Evolutionary conservation across 2,113 vertebrate genomes (phyloP).

Genomic region (Emydocephalus ijimae): DNA sequence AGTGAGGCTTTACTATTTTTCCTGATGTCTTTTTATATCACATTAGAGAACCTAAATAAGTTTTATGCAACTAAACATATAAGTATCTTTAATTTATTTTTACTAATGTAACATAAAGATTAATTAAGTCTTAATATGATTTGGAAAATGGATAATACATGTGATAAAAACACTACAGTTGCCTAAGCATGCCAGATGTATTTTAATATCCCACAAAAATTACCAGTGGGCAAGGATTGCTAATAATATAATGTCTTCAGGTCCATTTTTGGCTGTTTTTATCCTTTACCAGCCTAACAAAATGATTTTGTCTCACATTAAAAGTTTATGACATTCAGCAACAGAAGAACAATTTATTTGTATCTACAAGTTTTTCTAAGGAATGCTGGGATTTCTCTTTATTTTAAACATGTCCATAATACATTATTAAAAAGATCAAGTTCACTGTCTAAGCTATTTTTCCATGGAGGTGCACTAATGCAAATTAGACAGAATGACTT

Average conservation of each 20-base stretch:
- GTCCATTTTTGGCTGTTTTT: constrained; percentile 12
- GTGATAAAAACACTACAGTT: not conserved
- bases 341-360: constrained; percentile 2
- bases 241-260: not conserved
- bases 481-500: constrained; percentile 77
- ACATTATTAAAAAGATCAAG: constrained; percentile 47
- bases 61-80: not conserved
- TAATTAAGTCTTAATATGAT: constrained; percentile 29
- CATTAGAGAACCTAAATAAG: not conserved
- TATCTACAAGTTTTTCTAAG: constrained; percentile 41
- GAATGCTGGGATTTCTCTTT: constrained; percentile 44
- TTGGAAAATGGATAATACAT: not conserved
- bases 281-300: not conserved
- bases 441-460: constrained; percentile 62
- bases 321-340: not conserved
- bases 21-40: not conserved
- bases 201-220: constrained; percentile 5
- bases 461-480: constrained; percentile 68
- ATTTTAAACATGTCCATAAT: constrained; percentile 51
- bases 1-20: not conserved
- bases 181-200: not conserved
- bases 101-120: not conserved
- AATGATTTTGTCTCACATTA: constrained; percentile 1
- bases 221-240: not conserved
- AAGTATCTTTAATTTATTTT: constrained; percentile 15